phyloP scores from a whole-genome alignment of 2,888 invertebrate genomes.

The Agrochola litura region DNA sequence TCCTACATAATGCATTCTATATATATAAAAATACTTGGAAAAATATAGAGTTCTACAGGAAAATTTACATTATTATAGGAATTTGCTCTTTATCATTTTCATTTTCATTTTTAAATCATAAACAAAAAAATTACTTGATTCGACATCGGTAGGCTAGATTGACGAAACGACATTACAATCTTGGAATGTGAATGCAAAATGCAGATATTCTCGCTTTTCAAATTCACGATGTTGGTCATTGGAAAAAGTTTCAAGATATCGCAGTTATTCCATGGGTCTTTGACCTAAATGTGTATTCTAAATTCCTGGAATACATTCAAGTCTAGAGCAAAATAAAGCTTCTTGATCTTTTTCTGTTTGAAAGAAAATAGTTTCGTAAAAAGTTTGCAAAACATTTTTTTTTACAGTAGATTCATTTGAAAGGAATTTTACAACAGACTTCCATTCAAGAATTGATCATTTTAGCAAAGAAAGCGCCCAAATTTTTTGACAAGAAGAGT shows the following conservation, averaged over 20 bases:
- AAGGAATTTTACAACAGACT: constrained; percentile 1
- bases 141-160: neutral
- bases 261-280: constrained; percentile 28
- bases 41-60: constrained; percentile 16
- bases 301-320: constrained; percentile 33
- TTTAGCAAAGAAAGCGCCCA: constrained; percentile 4
- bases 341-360: neutral
- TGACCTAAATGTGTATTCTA: constrained; percentile 49
- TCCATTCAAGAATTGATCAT: constrained; percentile 10
- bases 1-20: neutral
- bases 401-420: neutral
- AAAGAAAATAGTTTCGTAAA: neutral
- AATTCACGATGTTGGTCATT: constrained; percentile 14
- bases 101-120: no score
- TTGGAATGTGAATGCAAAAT: constrained; percentile 24
- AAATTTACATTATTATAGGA: constrained; percentile 13
- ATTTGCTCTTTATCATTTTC: constrained; percentile 1
- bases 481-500: neutral
- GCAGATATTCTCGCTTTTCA: constrained; percentile 24
- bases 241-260: constrained; percentile 30
- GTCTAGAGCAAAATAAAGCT: constrained; percentile 15
- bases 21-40: constrained; percentile 20
- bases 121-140: neutral
- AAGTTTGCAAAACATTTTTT: neutral
- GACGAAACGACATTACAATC: constrained; percentile 2